Conservation (phyloP, 2,797 vertebrate genomes). For the Urosaurus nigricauda region DNA sequence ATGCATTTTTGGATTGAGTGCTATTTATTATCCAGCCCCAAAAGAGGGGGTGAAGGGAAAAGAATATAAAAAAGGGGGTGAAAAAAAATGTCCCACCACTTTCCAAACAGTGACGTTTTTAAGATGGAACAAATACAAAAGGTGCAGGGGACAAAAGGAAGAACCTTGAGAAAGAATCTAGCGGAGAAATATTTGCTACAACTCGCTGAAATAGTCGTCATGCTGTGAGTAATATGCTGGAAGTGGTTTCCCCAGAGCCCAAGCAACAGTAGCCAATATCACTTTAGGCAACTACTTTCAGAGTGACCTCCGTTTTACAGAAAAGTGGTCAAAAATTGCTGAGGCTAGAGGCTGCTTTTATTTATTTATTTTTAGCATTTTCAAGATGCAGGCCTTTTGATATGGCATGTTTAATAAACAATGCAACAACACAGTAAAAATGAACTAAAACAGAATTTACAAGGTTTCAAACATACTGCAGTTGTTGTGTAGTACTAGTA, state of each 20-base stretch:
- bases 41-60: constrained; percentile 37
- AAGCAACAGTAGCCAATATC: background rate
- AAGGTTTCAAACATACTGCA: background rate
- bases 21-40: constrained; percentile 75
- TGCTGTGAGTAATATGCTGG: constrained; percentile 41
- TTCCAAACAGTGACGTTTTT: constrained; percentile 70
- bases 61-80: background rate
- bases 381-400: background rate
- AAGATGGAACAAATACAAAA: constrained; percentile 73
- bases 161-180: constrained; percentile 12
- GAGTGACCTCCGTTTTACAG: background rate
- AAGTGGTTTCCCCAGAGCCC: background rate
- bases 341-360: background rate
- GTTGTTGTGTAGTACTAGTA: background rate
- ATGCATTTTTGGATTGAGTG: constrained; percentile 81
- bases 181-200: constrained; percentile 44
- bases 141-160: constrained; percentile 45
- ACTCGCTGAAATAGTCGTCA: constrained; percentile 53
- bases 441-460: background rate
- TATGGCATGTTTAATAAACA: background rate
- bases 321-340: background rate
- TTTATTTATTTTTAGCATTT: background rate
- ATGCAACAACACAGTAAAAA: background rate
- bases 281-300: background rate
- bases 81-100: constrained; percentile 74